Base-by-base conservation (phyloP, 1,140 invertebrate species). In the Stegodyphus mimosarum region DNA sequence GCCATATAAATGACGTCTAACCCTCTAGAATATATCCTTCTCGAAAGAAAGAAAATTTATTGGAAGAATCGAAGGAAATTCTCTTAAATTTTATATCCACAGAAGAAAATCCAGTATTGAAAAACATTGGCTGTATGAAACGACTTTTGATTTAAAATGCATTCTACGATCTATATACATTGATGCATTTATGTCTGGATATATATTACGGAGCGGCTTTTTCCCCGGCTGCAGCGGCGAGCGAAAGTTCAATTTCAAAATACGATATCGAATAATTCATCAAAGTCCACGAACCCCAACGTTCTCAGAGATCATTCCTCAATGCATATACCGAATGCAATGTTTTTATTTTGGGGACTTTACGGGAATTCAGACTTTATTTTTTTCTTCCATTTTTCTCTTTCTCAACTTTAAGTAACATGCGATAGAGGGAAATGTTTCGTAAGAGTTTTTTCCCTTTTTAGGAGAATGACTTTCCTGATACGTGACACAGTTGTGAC, bases 241-340 rank as follows among this genome's bases (percentile, higher is more conserved):
- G 51, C 52, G 67, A 70, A 72, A 81, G 53, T 81, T 81, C 78
- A 81, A 81, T 81, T 81, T 81, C 78, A 72, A 81, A 81, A 81
- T 81, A 63, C 78, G 78, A 81, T 81, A 81, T 81, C 78, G 78
- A 81, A 72, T 81, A 81, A 81, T 81, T 81, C 78, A 81, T 81
- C 78, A 81, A 81, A 71, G 78, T 81, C 78, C 69, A 51, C 17
- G 51, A 55, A 17, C 64, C 66, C 66, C 64, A 79, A 66, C 75
- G 63, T 50, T 77, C 66, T n/a, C 11, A 60, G n/a, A 79, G 67
- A 79, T 79, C 77, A 70, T 60, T 60, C 55, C 15, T 60, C 55
- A 15, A 60, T 60, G 55, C 55, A 60, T 60, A 60, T 60, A 10
- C 60, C 48, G 55, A 63, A 66, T 66, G 74, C 74, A n/a, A 76